A percentile compares a stretch with the other conserved stretches of the same genome.
These are phyloP conservation scores for Magallana ariakensis DNA, from an alignment of 1,140 invertebrate genomes.

Conservation along the genomic window DNA sequence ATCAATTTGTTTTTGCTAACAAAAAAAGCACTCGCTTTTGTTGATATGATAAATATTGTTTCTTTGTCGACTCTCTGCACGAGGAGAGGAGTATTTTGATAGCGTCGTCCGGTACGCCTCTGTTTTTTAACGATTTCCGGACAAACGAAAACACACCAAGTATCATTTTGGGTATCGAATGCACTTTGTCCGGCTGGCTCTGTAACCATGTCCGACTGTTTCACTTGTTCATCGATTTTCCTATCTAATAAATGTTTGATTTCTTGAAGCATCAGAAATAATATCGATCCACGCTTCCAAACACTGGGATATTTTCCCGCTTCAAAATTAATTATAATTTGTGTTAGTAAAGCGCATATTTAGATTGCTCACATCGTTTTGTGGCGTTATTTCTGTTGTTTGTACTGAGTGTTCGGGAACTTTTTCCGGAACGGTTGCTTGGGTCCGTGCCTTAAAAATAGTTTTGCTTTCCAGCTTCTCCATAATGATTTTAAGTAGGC, in stretches of 20 bases:
- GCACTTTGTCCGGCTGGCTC: not conserved
- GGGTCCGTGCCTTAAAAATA: not conserved
- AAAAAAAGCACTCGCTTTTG: too few relatives aligned
- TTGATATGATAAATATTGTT: too few relatives aligned
- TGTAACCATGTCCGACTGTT: not conserved
- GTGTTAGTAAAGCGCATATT: not conserved
- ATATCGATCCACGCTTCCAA: not conserved
- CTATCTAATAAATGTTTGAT: not conserved
- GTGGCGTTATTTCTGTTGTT: not conserved
- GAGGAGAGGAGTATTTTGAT: too few relatives aligned
- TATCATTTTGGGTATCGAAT: not conserved
- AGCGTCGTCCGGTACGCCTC: too few relatives aligned
- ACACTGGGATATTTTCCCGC: not conserved
- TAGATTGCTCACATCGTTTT: not conserved
- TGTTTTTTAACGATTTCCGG: too few relatives aligned
- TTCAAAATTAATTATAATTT: not conserved
- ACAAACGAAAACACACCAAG: too few relatives aligned
- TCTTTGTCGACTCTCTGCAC: too few relatives aligned
- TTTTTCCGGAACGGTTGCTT: not conserved
- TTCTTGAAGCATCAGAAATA: not conserved
- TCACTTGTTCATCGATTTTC: too few relatives aligned
- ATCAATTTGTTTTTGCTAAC: conserved; percentile 7
- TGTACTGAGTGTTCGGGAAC: not conserved
- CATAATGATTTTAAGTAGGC: not conserved
- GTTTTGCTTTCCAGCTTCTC: not conserved